phyloP scores from a whole-genome alignment of 2,797 vertebrate genomes.

The Etheostoma perlongum region DNA sequence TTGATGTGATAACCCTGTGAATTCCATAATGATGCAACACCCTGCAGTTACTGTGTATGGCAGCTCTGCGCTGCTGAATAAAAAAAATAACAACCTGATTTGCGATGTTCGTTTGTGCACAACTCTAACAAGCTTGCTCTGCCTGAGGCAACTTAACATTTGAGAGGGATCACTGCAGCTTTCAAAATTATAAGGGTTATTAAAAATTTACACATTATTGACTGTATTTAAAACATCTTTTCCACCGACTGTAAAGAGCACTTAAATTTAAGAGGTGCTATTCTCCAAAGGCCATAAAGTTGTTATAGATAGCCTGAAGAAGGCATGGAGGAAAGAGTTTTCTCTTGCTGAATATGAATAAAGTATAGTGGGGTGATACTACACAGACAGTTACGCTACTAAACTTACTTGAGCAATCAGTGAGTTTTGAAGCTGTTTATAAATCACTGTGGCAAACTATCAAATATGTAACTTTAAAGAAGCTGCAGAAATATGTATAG shows the following conservation, averaged over 20 bases:
- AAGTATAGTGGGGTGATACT: constrained; percentile 65
- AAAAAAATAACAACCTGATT: constrained; percentile 53
- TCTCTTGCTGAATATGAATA: constrained; percentile 73
- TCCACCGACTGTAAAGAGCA: constrained; percentile 84
- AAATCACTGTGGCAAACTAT: constrained; percentile 66
- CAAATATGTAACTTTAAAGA: constrained; percentile 66
- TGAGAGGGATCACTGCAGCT: constrained; percentile 76
- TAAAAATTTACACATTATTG: constrained; percentile 85
- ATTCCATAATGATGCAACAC: constrained; percentile 70
- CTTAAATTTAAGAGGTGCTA: constrained; percentile 85
- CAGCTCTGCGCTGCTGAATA: constrained; percentile 46
- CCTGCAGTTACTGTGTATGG: constrained; percentile 52
- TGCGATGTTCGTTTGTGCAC: constrained; percentile 71
- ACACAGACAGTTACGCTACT: constrained; percentile 55
- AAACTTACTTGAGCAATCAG: constrained; percentile 57
- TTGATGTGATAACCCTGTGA: constrained; percentile 60
- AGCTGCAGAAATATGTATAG: constrained; percentile 58
- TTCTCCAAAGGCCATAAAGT: constrained; percentile 83
- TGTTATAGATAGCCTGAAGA: constrained; percentile 80
- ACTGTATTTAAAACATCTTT: constrained; percentile 86
- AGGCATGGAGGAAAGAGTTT: constrained; percentile 66
- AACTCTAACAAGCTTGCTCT: constrained; percentile 73
- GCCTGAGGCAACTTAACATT: constrained; percentile 79
- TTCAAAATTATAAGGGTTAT: constrained; percentile 84
- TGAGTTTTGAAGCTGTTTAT: constrained; percentile 60